Evolutionary conservation across 2,888 invertebrate genomes (phyloP).

Genomic region (Seira musarum): DNA sequence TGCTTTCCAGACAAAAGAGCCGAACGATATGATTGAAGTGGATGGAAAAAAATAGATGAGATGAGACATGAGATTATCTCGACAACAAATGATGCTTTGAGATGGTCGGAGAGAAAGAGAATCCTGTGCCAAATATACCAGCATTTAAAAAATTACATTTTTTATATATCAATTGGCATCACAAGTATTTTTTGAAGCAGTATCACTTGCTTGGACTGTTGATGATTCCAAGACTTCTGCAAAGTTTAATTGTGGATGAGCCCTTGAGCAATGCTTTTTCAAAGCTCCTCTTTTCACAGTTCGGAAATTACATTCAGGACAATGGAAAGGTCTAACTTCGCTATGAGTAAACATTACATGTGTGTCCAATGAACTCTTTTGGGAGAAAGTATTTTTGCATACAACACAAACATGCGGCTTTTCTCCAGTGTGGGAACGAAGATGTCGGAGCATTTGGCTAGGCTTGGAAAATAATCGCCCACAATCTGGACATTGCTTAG

Average conservation of each 20-base stretch:
- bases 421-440: conserved; percentile 77
- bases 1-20: too few species aligned
- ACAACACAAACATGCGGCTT: conserved; percentile 76
- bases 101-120: too few species aligned
- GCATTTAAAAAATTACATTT: too few species aligned
- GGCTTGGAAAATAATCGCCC: conserved; percentile 76
- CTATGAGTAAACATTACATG: conserved; percentile 74
- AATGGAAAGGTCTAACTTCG: conserved; percentile 76
- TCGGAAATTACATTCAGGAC: conserved; percentile 77
- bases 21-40: too few species aligned
- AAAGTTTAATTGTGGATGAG: conserved; percentile 71
- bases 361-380: conserved; percentile 77
- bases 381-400: conserved; percentile 78
- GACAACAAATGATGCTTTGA: too few species aligned
- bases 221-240: neutral
- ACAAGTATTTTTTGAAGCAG: too few species aligned
- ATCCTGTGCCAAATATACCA: too few species aligned
- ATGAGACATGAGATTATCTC: too few species aligned
- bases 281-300: conserved; percentile 78
- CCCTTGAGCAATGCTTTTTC: conserved; percentile 77
- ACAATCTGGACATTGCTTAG: conserved; percentile 72
- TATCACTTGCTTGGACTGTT: neutral
- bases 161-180: too few species aligned
- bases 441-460: conserved; percentile 75
- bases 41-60: too few species aligned